Percentiles rank a stretch among this genome's conserved stretches.
Evolutionary conservation across 2,888 invertebrate species (phyloP).

Genomic region (Tortrix viridana): DNA sequence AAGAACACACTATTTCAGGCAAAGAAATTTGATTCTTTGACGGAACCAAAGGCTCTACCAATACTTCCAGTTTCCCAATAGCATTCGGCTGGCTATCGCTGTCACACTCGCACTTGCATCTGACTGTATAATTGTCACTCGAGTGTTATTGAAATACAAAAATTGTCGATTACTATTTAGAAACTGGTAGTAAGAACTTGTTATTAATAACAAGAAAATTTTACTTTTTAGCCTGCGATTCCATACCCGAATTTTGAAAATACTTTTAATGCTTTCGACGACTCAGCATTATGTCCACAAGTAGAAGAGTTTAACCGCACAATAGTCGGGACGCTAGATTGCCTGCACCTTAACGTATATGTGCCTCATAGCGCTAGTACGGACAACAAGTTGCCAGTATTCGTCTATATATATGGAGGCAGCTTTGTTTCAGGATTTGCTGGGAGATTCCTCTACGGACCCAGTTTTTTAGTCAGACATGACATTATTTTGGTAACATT

Average conservation of each 20-base stretch:
- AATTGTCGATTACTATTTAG: too few relatives aligned
- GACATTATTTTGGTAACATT: conserved; percentile 54
- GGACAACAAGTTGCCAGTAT: conserved; percentile 52
- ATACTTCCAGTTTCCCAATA: too few relatives aligned
- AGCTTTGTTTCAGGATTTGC: conserved; percentile 59
- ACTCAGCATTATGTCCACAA: conserved; percentile 57
- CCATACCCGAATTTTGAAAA: conserved; percentile 48
- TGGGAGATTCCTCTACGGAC: conserved; percentile 50
- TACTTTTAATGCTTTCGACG: conserved; percentile 53
- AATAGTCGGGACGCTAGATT: conserved; percentile 72
- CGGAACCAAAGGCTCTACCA: too few relatives aligned
- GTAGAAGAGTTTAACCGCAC: conserved; percentile 44
- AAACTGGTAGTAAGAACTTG: too few relatives aligned
- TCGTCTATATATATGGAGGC: conserved; percentile 71
- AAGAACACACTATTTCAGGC: too few relatives aligned
- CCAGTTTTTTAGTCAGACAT: conserved; percentile 56
- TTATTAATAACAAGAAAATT: too few relatives aligned
- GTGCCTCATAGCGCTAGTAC: conserved; percentile 64
- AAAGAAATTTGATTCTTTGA: too few relatives aligned
- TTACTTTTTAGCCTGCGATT: conserved; percentile 50
- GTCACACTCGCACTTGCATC: too few relatives aligned
- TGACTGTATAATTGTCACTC: too few relatives aligned
- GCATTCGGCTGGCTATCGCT: too few relatives aligned
- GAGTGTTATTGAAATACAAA: too few relatives aligned
- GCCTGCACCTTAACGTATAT: conserved; percentile 85